Evolutionary conservation across 2,797 vertebrate genomes (phyloP), one percentile per base, ranked within the genome.

Genomic region (Eidolon dupreanum): DNA sequence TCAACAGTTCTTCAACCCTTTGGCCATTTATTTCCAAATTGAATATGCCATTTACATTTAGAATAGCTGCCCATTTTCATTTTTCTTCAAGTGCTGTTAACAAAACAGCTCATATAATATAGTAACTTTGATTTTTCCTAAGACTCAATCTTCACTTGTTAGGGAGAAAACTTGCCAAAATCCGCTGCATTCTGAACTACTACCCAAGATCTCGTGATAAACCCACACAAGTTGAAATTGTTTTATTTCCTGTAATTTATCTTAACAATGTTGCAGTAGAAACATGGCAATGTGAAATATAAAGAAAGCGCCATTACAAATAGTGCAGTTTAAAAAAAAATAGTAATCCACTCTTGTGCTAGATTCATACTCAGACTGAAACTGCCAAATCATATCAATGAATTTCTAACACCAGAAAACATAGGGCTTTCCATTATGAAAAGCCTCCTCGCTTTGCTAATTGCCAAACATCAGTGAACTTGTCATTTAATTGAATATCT

Each of bases 11-110:
- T 81, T 88, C 75, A 79, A 33, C 68, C 63, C 26, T 88, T 92
- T 53, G 41, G 55, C 74, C 93, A 66, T 51, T 85, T 75, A 63
- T 63, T 96, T 88, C 31, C 66, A 93, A 78, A 90, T n/a, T 95
- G 90, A 93, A 31, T 51, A 8, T 57, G 59, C 7, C 95, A 96
- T 96, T 88, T 93, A 49, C 43, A 92, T 95, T 97, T 87, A 97
- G 90, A 95, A 16, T 63, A 71, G 70, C 8, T 4, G 6, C 53
- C 17, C 4, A 65, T 96, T 97, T 93, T 95, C 53, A 90, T 93
- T 65, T 59, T 90, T 89, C 66, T 93, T 79, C 70, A 93, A 92
- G 93, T 90, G 79, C 65, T 81, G 5, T 10, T 93, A 86, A 38
- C 73, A 3, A 38, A 83, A 77, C 13, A 90, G 36, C 11, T 43